phyloP scores from a whole-genome alignment of 2,888 invertebrate genomes.

The Polydesmus complanatus region DNA sequence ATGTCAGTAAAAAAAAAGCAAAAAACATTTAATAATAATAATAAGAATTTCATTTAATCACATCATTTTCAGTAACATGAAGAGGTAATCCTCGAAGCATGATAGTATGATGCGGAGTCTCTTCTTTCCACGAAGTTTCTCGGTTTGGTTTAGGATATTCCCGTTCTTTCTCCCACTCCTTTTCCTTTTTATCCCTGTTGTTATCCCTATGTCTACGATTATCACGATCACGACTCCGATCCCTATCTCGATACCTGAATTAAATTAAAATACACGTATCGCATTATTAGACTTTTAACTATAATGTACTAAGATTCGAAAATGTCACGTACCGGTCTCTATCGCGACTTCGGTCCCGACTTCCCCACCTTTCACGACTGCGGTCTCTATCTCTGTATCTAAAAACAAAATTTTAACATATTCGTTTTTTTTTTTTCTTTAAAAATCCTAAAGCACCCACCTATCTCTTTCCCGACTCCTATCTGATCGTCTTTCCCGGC shows the following conservation, averaged over 20 bases:
- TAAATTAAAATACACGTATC: too few relatives aligned
- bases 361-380: too few relatives aligned
- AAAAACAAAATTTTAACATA: background rate
- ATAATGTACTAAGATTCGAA: too few relatives aligned
- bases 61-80: slow-evolving; percentile 23
- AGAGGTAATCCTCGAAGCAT: slow-evolving; percentile 23
- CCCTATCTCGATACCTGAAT: too few relatives aligned
- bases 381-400: slow-evolving; percentile 19
- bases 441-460: background rate
- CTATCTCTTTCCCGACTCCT: slow-evolving; percentile 1
- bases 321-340: slow-evolving; percentile 19
- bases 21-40: slow-evolving; percentile 14
- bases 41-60: slow-evolving; percentile 14
- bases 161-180: slow-evolving; percentile 9
- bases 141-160: slow-evolving; percentile 7
- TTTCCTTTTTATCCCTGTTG: slow-evolving; percentile 16
- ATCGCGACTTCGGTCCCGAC: slow-evolving; percentile 1
- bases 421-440: background rate
- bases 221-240: slow-evolving; percentile 20
- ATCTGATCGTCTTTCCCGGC: slow-evolving; percentile 13
- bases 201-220: slow-evolving; percentile 16
- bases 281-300: too few relatives aligned
- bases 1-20: too few relatives aligned
- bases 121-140: slow-evolving; percentile 19
- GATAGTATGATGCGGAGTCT: slow-evolving; percentile 23